These are phyloP conservation scores for Acronicta aceris DNA, from an alignment of 2,888 invertebrate genomes.

Conservation along the genomic window DNA sequence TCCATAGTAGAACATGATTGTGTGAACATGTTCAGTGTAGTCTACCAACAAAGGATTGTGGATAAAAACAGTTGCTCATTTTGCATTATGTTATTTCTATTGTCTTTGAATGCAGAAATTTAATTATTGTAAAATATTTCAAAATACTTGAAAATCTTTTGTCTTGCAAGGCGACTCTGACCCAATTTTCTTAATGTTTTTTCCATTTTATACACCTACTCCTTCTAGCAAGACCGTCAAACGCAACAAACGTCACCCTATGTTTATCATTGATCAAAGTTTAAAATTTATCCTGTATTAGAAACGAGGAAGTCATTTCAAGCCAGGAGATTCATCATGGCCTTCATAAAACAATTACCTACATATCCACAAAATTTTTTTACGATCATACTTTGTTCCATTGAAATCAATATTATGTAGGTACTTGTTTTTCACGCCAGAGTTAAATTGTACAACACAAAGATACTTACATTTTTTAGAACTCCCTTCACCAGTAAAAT, in stretches of 20 bases:
- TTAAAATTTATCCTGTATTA: constrained; percentile 11
- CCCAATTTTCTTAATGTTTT: no score
- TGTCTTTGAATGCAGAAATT: no score
- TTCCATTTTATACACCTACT: constrained; percentile 4
- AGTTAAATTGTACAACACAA: background rate
- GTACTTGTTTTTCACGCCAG: constrained; percentile 19
- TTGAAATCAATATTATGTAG: constrained; percentile 52
- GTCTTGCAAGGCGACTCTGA: no score
- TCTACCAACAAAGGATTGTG: no score
- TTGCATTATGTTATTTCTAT: no score
- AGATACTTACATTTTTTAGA: constrained; percentile 61
- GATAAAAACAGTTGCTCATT: no score
- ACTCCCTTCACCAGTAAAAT: constrained; percentile 46
- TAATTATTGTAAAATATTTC: no score
- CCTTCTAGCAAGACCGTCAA: constrained; percentile 34
- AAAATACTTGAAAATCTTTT: no score
- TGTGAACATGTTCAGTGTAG: no score
- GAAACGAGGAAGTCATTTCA: constrained; percentile 53
- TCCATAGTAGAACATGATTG: no score
- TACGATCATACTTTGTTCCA: constrained; percentile 29
- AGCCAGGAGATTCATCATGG: constrained; percentile 64
- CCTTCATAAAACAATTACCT: constrained; percentile 59
- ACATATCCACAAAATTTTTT: constrained; percentile 10
- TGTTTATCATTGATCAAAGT: background rate
- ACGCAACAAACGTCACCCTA: no score